Evolutionary conservation across 2,888 invertebrate genomes (phyloP), one percentile per base, ranked within the genome.

Genomic region (Caprella mutica): DNA sequence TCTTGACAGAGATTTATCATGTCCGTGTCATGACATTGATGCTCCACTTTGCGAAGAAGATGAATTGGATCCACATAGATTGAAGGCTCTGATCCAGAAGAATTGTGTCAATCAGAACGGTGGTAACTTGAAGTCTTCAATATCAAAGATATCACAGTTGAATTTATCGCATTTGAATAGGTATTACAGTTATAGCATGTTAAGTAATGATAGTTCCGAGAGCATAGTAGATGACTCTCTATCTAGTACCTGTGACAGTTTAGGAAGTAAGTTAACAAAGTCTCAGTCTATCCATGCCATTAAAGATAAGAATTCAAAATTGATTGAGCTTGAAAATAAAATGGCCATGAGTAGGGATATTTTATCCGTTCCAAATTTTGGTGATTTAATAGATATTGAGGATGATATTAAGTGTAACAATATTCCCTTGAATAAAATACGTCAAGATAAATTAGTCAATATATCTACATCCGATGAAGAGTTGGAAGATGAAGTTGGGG

Each of bases 171-270:
- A 82, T 55, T 74, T 81, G 50, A 81, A 81, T 61, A 76, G 76
- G 65, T 81, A 83, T 68, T 83, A 84, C 71, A 82, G 80, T 66
- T 85, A 85, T 72, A 81, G 80, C 59, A 83, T 81, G 53, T 75
- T 85, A 35, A 80, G 77, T 66, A 73, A 77, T 52, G 82, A 84
- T 71, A 80, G 82, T 68, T 81, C 83, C 42, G 82, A 83, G 69
- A 82, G 82, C 26, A 57, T 65, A 27, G 64, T 64, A 6, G 64
- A 64, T n/a, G 64, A 64, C 21, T 60, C 60, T 21, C 55, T 64
- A 48, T 55, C 60, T 14, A 64, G 64, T 26, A 64, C 64, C 3
- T 64, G 64, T 52, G 64, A 64, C 30, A 64, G 64, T 33, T 40
- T 58, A 12, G 58, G 56, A 9, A 60, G 58, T 56, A 64, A 60